phyloP scores from a whole-genome alignment of 2,113 vertebrate species.

The Erinaceus europaeus region DNA sequence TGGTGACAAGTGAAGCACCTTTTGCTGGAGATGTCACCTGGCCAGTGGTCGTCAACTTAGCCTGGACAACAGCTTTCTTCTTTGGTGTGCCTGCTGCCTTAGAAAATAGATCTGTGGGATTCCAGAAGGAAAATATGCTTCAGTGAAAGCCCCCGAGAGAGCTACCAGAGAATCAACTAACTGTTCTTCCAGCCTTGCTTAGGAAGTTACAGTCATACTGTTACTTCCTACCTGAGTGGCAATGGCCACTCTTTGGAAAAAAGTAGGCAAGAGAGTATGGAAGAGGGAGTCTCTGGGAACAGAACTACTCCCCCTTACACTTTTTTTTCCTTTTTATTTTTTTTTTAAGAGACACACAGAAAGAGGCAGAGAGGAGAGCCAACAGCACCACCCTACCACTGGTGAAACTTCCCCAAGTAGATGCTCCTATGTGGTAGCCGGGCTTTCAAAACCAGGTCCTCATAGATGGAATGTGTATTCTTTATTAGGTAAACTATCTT shows the following conservation, averaged over 20 bases:
- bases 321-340: too few relatives aligned
- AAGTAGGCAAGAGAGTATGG: background rate
- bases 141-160: background rate
- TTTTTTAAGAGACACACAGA: too few relatives aligned
- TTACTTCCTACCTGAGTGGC: background rate
- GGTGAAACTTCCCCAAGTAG: too few relatives aligned
- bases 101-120: slow-evolving; percentile 86
- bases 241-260: background rate
- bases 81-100: slow-evolving; percentile 89
- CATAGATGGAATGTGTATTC: too few relatives aligned
- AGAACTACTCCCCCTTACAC: background rate
- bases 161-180: background rate
- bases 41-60: slow-evolving; percentile 86
- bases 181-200: background rate
- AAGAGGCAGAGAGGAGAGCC: too few relatives aligned
- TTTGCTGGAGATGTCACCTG: slow-evolving; percentile 83
- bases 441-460: too few relatives aligned
- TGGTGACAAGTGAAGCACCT: slow-evolving; percentile 71
- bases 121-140: slow-evolving; percentile 15
- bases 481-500: too few relatives aligned
- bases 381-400: too few relatives aligned
- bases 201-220: background rate
- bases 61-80: slow-evolving; percentile 90
- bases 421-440: too few relatives aligned
- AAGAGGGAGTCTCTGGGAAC: background rate